Percentiles rank a stretch among this genome's conserved stretches.
Evolutionary conservation across 2,888 invertebrate species (phyloP).

Genomic region (Epinotia demarniana): DNA sequence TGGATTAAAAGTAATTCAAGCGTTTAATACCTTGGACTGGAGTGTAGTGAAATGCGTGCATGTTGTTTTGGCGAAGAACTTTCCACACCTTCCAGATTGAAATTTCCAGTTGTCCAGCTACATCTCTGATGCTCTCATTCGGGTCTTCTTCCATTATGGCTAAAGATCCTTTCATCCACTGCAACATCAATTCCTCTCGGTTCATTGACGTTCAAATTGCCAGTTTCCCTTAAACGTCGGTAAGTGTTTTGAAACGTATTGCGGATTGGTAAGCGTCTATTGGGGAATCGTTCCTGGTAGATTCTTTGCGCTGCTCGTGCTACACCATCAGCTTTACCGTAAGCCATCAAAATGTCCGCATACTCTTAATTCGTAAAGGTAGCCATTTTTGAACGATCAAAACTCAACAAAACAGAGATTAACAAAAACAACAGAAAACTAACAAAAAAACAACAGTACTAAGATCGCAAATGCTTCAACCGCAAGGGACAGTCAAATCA

Average conservation of each 20-base stretch:
- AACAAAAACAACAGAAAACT: no score
- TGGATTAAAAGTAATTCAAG: neutral
- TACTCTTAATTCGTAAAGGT: constrained; percentile 45
- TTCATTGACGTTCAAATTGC: constrained; percentile 33
- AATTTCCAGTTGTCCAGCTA: neutral
- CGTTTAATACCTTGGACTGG: constrained; percentile 42
- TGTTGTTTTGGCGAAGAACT: constrained; percentile 37
- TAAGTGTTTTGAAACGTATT: no score
- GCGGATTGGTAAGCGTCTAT: constrained; percentile 10
- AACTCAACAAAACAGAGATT: neutral
- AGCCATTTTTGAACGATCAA: constrained; percentile 28
- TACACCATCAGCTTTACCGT: constrained; percentile 36
- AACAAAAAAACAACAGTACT: no score
- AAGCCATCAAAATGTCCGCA: constrained; percentile 44
- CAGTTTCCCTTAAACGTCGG: constrained; percentile 1
- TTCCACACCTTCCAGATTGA: constrained; percentile 35
- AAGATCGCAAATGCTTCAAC: no score
- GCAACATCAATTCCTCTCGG: neutral
- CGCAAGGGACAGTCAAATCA: no score
- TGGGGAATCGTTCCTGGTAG: constrained; percentile 43
- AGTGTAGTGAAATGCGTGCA: constrained; percentile 45
- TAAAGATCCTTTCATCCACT: neutral
- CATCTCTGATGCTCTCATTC: neutral
- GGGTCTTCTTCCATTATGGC: neutral
- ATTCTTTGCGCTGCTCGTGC: constrained; percentile 39